Base-by-base conservation (phyloP, 2,888 invertebrate species). In the Augiades crinisus region DNA sequence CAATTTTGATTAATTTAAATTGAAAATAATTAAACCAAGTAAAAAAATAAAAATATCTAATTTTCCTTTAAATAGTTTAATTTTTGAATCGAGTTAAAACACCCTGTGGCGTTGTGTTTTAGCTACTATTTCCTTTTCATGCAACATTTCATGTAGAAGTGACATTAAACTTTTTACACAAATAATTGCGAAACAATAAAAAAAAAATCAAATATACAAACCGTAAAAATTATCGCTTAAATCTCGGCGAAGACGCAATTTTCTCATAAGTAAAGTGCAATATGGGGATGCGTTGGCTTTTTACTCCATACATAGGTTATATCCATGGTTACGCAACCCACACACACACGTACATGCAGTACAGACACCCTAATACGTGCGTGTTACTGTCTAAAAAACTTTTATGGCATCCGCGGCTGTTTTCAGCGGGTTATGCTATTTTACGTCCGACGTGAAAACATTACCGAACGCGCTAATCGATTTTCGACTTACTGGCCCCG, bases 371-470 rank as follows among this genome's bases (percentile, higher is more conserved):
- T 62, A 69, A 69, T 59, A 64, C 59, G 57, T 58, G 70, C 58
- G 59, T 70, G 55, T 57, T 54, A 46, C 33, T 38, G 41, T 36
- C 51, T 55, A 72, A 71, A 74, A 76, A 78, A 80, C 74, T 80
- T 82, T 78, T 81, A 81, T 69, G 78, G 78, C 72, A 72, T 75
- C 74, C 66, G 65, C 69, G 63, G 60, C 72, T 72, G 70, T 72
- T 84, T 84, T 81, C 86, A 84, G 78, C 62, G 64, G 71, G 69
- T 72, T 70, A 75, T 71, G 56, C 57, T 78, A 76, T 72, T 80
- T 75, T 73, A 78, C 78, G 76, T 74, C 67, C 78, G 72, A 77
- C 77, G 78, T 78, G 79, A 85, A 86, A 88, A 87, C 82, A 84
- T 79, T 80, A 72, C 70, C 71, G 70, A 78, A 78, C 73, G 75